Evolutionary conservation across 2,113 vertebrate genomes (phyloP), one percentile per base, ranked within the genome.

Genomic region (Aythya baeri): DNA sequence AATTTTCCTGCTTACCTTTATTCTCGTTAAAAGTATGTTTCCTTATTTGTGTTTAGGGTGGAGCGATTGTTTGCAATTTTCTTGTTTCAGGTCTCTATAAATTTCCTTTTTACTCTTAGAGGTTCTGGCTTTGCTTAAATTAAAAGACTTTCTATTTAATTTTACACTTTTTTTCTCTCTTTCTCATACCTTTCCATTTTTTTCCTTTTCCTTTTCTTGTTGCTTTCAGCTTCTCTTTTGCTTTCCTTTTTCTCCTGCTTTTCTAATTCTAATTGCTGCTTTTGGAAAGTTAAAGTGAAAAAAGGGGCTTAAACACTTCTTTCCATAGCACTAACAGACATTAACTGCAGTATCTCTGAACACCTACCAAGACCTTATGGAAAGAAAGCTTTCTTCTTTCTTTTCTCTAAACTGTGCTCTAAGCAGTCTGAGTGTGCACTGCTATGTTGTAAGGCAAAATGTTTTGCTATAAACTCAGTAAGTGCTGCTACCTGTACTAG

Each of bases 281-380:
- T 93, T 91, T 88, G 52, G 62, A 93, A 92, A 93, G 52, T 17
- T 70, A 13, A 80, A 89, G 7, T 80, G 71, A 77, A 93, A 82
- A 86, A 50, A 22, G 11, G 14, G 41, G 41, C 31, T 90, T 85
- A 85, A 62, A 82, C 74, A 78, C 71, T 80, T 62, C 27, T 59
- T 84, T 93, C 67, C 27, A n/a, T 13, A 83, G 32, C 25, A 90
- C 15, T 54, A 82, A n/a, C 17, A 83, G 72, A 34, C 27, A 75
- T 36, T 54, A 88, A 82, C 44, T 57, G 23, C 29, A 80, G 7
- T 83, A 61, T 67, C 44, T 95, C 86, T 88, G 41, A 74, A 77
- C 59, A 67, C 22, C 23, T 86, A 93, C 18, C 21, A 86, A 91
- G 17, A 75, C 17, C 82, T 87, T 88, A 59, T 23, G 29, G 66